Conservation (phyloP, 2,888 invertebrate species). For the Pasiphila rectangulata region DNA sequence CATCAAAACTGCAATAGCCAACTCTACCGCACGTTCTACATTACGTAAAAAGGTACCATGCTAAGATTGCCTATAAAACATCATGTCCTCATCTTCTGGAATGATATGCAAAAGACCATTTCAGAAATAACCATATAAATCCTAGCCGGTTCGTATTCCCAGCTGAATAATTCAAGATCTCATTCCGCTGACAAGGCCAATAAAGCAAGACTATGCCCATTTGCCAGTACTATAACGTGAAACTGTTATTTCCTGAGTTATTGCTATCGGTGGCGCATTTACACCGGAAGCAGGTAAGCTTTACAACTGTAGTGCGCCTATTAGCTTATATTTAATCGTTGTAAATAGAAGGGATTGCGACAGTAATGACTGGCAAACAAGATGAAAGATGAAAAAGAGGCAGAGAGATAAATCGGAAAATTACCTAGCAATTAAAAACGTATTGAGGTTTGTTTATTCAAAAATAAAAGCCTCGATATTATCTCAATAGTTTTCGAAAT, state of each 20-base stretch:
- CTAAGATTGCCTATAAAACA: not conserved
- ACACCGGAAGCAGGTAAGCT: constrained; percentile 3
- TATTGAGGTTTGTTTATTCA: too few relatives aligned
- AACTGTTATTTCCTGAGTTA: constrained; percentile 16
- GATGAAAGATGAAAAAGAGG: too few relatives aligned
- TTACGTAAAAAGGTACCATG: not conserved
- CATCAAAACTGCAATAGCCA: too few relatives aligned
- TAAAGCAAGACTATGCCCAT: constrained; percentile 13
- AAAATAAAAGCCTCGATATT: too few relatives aligned
- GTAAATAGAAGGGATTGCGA: too few relatives aligned
- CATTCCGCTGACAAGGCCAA: constrained; percentile 18
- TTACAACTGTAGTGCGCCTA: not conserved
- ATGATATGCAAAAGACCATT: constrained; percentile 1
- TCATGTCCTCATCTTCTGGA: constrained; percentile 5
- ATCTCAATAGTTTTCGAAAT: too few relatives aligned
- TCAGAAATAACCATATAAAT: constrained; percentile 11
- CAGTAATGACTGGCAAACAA: too few relatives aligned
- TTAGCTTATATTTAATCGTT: too few relatives aligned
- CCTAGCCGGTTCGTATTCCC: not conserved
- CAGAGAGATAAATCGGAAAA: too few relatives aligned
- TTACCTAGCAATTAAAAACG: too few relatives aligned
- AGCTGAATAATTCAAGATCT: constrained; percentile 24
- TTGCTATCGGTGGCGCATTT: constrained; percentile 6
- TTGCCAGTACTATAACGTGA: constrained; percentile 11
- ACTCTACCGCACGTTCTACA: too few relatives aligned